phyloP scores from a whole-genome alignment of 2,797 vertebrate species.

The Ambastaia sidthimunki region DNA sequence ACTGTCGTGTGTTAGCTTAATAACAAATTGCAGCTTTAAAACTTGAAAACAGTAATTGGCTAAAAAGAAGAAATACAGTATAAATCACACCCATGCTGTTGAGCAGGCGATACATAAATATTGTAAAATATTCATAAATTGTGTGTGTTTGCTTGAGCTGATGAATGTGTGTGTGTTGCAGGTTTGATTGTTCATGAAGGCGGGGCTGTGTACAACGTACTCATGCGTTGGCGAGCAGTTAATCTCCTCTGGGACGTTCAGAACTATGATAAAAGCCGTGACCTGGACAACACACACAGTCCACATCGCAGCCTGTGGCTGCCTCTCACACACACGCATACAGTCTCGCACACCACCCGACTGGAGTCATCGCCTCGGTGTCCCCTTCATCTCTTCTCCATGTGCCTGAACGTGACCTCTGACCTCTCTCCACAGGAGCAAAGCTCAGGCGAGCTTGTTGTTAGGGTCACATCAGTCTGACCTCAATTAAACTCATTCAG shows the following conservation, averaged over 20 bases:
- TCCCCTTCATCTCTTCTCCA: constrained; percentile 34
- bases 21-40: too few species aligned
- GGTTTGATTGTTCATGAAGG: constrained; percentile 93
- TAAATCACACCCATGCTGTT: too few species aligned
- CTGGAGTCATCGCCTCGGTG: constrained; percentile 42
- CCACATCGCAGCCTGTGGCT: constrained; percentile 83
- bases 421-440: constrained; percentile 35
- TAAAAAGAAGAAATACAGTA: not conserved
- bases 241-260: constrained; percentile 94
- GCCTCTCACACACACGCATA: constrained; percentile 61
- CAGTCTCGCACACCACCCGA: constrained; percentile 39
- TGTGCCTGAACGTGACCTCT: constrained; percentile 43
- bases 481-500: constrained; percentile 16
- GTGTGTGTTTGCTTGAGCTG: too few species aligned
- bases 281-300: constrained; percentile 86
- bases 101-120: too few species aligned
- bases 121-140: too few species aligned
- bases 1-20: too few species aligned
- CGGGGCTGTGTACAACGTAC: constrained; percentile 89
- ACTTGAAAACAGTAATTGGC: too few species aligned
- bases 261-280: constrained; percentile 90
- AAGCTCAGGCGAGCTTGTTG: constrained; percentile 29
- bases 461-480: constrained; percentile 43
- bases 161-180: constrained; percentile 59
- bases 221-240: constrained; percentile 91